These are phyloP conservation scores for Passer domesticus DNA, from an alignment of 2,113 vertebrate species.

Conservation along the genomic window DNA sequence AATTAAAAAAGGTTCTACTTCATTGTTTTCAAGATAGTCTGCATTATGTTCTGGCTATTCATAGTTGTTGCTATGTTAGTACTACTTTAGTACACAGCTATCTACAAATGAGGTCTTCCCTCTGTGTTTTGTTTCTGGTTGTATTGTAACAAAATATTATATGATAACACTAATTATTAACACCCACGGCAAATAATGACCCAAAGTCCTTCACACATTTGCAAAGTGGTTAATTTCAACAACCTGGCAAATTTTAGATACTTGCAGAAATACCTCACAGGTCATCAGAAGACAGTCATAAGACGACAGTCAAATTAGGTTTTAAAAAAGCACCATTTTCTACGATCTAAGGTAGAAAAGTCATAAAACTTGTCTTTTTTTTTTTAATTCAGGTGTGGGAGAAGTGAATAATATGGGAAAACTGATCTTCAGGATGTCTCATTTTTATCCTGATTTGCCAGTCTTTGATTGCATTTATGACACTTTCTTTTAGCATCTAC, in stretches of 20 bases:
- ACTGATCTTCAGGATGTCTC: neutral
- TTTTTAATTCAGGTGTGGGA: accelerated
- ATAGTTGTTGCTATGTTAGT: neutral
- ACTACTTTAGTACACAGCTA: neutral
- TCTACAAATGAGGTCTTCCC: neutral
- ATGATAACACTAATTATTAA: neutral
- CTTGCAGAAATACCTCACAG: neutral
- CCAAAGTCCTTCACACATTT: neutral
- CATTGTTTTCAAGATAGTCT: neutral
- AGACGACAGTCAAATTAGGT: neutral
- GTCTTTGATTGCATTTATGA: neutral
- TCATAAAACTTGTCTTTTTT: neutral
- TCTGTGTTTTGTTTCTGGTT: neutral
- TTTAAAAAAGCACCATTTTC: accelerated
- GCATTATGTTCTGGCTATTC: neutral
- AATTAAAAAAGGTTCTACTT: neutral
- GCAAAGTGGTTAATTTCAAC: neutral
- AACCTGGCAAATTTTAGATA: neutral
- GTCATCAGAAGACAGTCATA: neutral
- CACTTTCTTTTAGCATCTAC: neutral
- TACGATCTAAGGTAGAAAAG: neutral
- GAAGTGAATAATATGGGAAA: neutral
- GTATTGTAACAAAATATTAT: neutral
- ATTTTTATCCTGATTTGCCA: neutral
- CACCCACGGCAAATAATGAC: neutral